Conservation (phyloP, 2,113 vertebrate species). For the Mandrillus leucophaeus region DNA sequence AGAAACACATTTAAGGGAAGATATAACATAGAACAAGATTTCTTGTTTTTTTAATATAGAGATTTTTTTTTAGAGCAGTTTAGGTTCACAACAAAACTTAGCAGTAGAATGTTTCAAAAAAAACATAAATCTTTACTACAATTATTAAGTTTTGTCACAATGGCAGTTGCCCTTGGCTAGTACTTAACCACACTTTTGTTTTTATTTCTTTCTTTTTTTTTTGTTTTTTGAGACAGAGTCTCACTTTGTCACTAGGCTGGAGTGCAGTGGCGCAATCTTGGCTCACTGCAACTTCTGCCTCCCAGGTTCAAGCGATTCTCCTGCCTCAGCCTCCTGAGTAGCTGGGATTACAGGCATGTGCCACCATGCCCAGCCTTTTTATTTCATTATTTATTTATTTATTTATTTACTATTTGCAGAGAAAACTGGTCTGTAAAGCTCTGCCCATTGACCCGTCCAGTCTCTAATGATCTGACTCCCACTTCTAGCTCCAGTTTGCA, state of each 20-base stretch:
- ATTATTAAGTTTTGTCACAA: neutral
- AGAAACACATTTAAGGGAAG: constrained; percentile 40
- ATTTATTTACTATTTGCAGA: neutral
- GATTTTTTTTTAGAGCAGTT: neutral
- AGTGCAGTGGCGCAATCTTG: no score
- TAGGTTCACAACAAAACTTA: neutral
- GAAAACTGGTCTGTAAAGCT: neutral
- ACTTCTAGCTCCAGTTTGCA: neutral
- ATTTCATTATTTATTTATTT: neutral
- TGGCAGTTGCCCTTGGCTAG: neutral
- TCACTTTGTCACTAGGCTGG: no score
- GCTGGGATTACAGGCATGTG: no score
- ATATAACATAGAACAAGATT: neutral
- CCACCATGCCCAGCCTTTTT: no score
- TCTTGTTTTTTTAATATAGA: neutral
- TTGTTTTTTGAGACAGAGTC: no score
- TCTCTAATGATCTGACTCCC: neutral
- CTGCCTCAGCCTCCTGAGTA: no score
- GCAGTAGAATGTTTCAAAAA: neutral
- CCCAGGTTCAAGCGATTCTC: no score
- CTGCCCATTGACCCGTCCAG: neutral
- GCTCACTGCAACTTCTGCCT: no score
- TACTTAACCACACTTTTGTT: neutral
- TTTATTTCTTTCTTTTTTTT: neutral
- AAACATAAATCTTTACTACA: neutral